A percentile compares a stretch with the other conserved stretches of the same genome.
Conservation (phyloP, 23 tunicate species). For the Pegea sp. region DNA sequence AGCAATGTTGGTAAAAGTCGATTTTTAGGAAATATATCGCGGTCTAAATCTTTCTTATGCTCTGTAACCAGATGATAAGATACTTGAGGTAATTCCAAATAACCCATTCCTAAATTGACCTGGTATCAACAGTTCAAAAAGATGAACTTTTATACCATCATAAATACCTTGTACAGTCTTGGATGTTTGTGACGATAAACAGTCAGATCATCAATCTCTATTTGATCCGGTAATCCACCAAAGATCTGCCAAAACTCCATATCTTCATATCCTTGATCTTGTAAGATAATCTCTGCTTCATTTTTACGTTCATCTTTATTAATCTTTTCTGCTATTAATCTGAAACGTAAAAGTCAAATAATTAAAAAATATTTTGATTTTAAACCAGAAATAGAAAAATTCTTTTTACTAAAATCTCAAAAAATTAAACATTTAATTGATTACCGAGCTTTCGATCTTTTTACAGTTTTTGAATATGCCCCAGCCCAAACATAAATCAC, state of each 20-base stretch:
- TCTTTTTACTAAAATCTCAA: background rate
- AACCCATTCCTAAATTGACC: slow-evolving; percentile 95
- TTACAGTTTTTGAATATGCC: slow-evolving; percentile 48
- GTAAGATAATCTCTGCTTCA: slow-evolving; percentile 76
- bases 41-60: slow-evolving; percentile 39
- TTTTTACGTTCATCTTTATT: slow-evolving; percentile 93
- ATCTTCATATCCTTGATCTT: slow-evolving; percentile 89
- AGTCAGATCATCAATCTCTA: slow-evolving; percentile 42
- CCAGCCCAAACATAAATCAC: slow-evolving; percentile 92
- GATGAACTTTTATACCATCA: background rate
- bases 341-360: slow-evolving; percentile 4
- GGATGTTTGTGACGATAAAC: slow-evolving; percentile 45
- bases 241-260: slow-evolving; percentile 92
- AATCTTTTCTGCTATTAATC: slow-evolving; percentile 91
- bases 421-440: background rate
- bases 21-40: slow-evolving; percentile 44
- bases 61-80: slow-evolving; percentile 56
- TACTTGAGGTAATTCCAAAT: slow-evolving; percentile 90
- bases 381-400: slow-evolving; percentile 1
- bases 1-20: slow-evolving; percentile 52
- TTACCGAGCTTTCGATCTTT: slow-evolving; percentile 82
- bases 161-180: slow-evolving; percentile 31
- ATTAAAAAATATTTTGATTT: background rate
- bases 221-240: slow-evolving; percentile 97
- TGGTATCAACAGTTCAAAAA: background rate